These are phyloP conservation scores for Tinea pellionella DNA, from an alignment of 2,888 invertebrate species.

Conservation along the genomic window DNA sequence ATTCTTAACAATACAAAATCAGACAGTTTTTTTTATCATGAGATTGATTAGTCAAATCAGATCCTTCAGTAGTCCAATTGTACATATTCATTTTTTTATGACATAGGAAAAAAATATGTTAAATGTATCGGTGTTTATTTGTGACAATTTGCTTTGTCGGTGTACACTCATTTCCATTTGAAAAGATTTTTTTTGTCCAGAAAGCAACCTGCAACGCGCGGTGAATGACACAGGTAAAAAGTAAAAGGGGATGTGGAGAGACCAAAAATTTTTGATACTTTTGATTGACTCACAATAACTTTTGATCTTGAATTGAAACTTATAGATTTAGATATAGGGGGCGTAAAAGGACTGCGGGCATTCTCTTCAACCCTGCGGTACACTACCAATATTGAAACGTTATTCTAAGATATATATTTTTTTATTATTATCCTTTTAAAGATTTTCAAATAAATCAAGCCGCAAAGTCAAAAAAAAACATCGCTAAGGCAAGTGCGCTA, in stretches of 20 bases:
- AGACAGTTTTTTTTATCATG: neutral
- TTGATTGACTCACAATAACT: neutral
- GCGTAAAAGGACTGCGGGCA: too few relatives aligned
- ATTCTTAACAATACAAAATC: neutral
- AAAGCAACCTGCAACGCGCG: conserved; percentile 60
- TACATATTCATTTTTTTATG: conserved; percentile 27
- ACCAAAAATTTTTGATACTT: conserved; percentile 37
- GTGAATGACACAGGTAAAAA: conserved; percentile 61
- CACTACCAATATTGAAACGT: too few relatives aligned
- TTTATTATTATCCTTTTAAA: too few relatives aligned
- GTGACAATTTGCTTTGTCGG: conserved; percentile 71
- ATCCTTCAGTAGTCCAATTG: conserved; percentile 55
- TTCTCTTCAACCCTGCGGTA: too few relatives aligned
- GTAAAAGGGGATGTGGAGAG: conserved; percentile 27
- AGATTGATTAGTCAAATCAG: conserved; percentile 59
- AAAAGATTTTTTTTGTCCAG: conserved; percentile 52
- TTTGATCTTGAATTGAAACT: neutral
- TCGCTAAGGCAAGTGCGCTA: too few relatives aligned
- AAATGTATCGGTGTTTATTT: conserved; percentile 67
- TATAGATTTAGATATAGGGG: too few relatives aligned
- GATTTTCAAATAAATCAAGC: too few relatives aligned
- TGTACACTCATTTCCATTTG: conserved; percentile 65
- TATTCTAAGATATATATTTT: too few relatives aligned
- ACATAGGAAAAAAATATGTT: conserved; percentile 42
- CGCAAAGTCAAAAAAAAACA: too few relatives aligned